Evolutionary conservation across 64 coral and sea anemone species (phyloP), one percentile per base, ranked within the genome.

Genomic region (Astreopora myriophthalma): DNA sequence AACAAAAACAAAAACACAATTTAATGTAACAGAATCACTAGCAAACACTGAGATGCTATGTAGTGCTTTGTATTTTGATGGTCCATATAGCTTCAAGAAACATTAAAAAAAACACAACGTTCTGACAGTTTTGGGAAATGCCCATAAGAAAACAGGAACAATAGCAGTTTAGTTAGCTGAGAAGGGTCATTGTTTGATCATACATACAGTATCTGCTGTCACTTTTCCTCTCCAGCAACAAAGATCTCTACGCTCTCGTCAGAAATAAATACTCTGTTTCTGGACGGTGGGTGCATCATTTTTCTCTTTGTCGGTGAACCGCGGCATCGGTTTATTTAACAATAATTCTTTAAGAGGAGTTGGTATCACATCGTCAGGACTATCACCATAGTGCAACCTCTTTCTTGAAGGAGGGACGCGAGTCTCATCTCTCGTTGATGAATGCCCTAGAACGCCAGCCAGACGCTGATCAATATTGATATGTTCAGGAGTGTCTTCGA

Each of bases 401-500:
- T 73, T 73, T 73, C 70, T 73, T 20, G 70, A 73, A 14, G 70
- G 70, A 73, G 70, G 70, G 70, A 73, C 34, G 33, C 70, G 70
- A 73, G 70, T 73, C 70, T 73, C 70, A 37, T 37, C 70, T 73
- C 70, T 73, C 70, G 31, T 73, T 35, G 32, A 73, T 73, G 68
- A 32, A 71, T 71, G 68, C 31, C 65, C 85, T 46, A 87, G 51
- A 58, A 87, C 85, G 37, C 30, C 51, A 38, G 85, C 85, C 65
- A 87, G 30, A 44, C 48, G 23, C 24, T 44, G 29, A 73, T 73
- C 65, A 20, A 87, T 48, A 33, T 87, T 58, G 36, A 87, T 51
- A 48, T 74, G 68, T 72, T 87, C 65, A 48, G 85, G 85, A 42
- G 68, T 87, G 36, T 87, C 67, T 62, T 87, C 67, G 32, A 87